Evolutionary conservation across 2,888 invertebrate species (phyloP).

Genomic region (Tachystola acroxantha): DNA sequence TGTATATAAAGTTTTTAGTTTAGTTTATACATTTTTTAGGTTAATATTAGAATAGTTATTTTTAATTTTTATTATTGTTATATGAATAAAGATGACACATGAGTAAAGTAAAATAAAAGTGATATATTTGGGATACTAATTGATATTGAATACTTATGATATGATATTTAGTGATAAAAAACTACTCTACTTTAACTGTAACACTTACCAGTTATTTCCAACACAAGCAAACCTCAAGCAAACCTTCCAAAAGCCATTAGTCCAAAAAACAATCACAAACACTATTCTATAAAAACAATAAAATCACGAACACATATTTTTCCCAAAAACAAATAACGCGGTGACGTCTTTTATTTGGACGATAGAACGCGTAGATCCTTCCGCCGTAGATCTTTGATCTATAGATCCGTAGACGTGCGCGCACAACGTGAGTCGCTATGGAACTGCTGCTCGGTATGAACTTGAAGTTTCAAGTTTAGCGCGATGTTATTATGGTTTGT

Average conservation of each 20-base stretch:
- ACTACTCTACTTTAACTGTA: neutral
- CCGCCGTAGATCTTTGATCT: slow-evolving; percentile 3
- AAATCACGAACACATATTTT: slow-evolving; percentile 14
- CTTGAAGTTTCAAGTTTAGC: slow-evolving; percentile 22
- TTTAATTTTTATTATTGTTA: too few relatives aligned
- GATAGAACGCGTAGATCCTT: slow-evolving; percentile 8
- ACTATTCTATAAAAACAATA: slow-evolving; percentile 8
- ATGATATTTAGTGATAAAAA: too few relatives aligned
- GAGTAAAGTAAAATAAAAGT: too few relatives aligned
- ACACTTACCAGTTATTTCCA: slow-evolving; percentile 2
- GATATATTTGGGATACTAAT: too few relatives aligned
- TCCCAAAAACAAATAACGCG: slow-evolving; percentile 10
- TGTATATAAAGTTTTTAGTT: too few relatives aligned
- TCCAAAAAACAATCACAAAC: slow-evolving; percentile 1
- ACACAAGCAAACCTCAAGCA: slow-evolving; percentile 1
- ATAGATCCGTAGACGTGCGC: slow-evolving; percentile 11
- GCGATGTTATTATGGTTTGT: slow-evolving; percentile 9
- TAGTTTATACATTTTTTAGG: too few relatives aligned
- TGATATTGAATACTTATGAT: too few relatives aligned
- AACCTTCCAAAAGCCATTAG: slow-evolving; percentile 1
- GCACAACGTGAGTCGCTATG: slow-evolving; percentile 8
- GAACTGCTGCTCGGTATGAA: slow-evolving; percentile 14
- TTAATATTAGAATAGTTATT: too few relatives aligned
- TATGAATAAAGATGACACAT: too few relatives aligned
- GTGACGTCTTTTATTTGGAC: slow-evolving; percentile 21